Conservation (phyloP, 2,113 vertebrate species). For the Todiramphus saurophagus region DNA sequence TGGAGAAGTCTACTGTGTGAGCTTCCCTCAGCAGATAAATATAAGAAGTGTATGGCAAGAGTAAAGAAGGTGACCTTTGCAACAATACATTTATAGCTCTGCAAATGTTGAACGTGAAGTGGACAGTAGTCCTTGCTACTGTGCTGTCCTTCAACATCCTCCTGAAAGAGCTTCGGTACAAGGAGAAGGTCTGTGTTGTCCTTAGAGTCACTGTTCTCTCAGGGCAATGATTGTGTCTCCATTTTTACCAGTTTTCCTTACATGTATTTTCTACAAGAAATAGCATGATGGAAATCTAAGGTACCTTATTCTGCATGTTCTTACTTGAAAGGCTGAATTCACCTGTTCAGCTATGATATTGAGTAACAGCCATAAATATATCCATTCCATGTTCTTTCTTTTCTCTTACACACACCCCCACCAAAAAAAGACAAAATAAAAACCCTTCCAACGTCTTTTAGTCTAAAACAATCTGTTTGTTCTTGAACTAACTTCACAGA, state of each 20-base stretch:
- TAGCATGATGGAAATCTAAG: not conserved
- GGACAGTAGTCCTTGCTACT: not conserved
- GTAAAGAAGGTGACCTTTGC: not conserved
- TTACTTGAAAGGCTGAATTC: not conserved
- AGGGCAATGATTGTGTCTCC: not conserved
- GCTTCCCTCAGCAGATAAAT: not conserved
- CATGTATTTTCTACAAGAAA: not conserved
- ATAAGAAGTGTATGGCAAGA: not conserved
- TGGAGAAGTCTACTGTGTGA: not conserved
- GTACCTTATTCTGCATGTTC: not conserved
- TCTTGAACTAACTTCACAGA: not conserved
- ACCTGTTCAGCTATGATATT: not conserved
- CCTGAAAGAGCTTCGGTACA: not conserved
- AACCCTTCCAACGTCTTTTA: not conserved
- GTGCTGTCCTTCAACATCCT: not conserved
- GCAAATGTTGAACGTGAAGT: not conserved
- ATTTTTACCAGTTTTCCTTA: not conserved
- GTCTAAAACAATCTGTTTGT: not conserved
- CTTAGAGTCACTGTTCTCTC: not conserved
- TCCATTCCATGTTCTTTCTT: not conserved
- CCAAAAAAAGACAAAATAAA: not conserved
- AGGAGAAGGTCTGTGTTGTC: not conserved
- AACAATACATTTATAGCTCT: accelerated
- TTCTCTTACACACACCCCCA: not conserved
- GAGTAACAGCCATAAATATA: not conserved